Conservation (phyloP, 2,797 vertebrate species). For the Chrysocyon brachyurus region DNA sequence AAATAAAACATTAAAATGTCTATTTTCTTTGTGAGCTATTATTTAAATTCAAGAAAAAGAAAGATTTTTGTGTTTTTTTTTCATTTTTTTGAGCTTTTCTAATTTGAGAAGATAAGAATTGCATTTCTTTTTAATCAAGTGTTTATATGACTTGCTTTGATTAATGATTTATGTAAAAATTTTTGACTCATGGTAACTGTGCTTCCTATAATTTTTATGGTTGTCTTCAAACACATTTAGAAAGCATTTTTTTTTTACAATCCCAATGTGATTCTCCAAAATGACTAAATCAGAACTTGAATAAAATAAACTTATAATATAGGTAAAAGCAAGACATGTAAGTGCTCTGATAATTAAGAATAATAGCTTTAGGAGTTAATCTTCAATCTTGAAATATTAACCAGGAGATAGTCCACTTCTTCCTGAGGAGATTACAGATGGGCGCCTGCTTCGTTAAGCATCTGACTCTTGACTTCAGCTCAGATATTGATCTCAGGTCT, state of each 20-base stretch:
- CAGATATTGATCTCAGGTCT: background rate
- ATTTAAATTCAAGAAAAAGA: background rate
- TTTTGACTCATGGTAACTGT: background rate
- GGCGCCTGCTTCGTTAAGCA: background rate
- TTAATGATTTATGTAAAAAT: background rate
- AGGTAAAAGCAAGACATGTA: background rate
- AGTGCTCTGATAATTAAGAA: background rate
- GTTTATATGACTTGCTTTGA: background rate
- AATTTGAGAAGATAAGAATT: background rate
- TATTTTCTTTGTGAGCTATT: background rate
- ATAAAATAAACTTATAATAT: background rate
- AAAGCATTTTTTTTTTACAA: background rate
- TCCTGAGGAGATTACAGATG: conserved; percentile 9
- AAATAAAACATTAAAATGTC: background rate
- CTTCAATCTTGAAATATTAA: conserved; percentile 66
- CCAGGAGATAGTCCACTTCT: conserved; percentile 65
- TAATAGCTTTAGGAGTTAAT: conserved; percentile 17
- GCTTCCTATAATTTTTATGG: background rate
- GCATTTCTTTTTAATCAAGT: background rate
- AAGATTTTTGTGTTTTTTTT: background rate
- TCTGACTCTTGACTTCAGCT: background rate
- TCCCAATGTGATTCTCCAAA: background rate
- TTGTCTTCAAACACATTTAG: background rate
- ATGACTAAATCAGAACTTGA: background rate
- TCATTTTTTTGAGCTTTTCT: background rate